These are phyloP conservation scores for Serrognathus titanus DNA, from an alignment of 2,888 invertebrate species.

Conservation along the genomic window DNA sequence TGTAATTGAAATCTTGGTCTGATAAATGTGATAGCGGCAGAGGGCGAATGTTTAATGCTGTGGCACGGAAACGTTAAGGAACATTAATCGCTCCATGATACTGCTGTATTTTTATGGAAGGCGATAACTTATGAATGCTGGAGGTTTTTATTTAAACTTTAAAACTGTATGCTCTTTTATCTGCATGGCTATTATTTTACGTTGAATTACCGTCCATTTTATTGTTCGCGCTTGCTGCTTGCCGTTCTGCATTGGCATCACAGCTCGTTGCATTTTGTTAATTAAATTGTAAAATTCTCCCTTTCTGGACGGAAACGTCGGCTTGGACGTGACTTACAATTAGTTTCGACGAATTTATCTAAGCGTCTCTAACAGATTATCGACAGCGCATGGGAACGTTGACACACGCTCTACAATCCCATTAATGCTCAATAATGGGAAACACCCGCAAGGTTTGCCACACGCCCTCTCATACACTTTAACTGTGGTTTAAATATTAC, in stretches of 20 bases:
- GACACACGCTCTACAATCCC: neutral
- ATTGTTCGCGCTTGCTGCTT: conserved; percentile 5
- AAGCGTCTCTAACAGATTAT: neutral
- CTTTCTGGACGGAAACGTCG: no score
- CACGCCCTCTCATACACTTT: neutral
- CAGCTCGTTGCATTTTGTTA: neutral
- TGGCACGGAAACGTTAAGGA: conserved; percentile 41
- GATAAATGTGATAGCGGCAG: conserved; percentile 33
- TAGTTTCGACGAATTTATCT: neutral
- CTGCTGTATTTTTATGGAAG: conserved; percentile 34
- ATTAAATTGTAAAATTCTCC: neutral
- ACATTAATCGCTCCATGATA: conserved; percentile 39
- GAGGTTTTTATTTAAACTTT: conserved; percentile 29
- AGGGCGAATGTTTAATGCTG: conserved; percentile 38
- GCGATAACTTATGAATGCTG: conserved; percentile 35
- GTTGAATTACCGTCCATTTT: conserved; percentile 10
- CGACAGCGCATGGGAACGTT: neutral
- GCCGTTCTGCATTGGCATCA: neutral
- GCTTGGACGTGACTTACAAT: neutral
- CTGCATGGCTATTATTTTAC: conserved; percentile 22
- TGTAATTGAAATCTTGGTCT: conserved; percentile 37
- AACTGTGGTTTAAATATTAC: neutral
- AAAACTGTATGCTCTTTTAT: conserved; percentile 26
- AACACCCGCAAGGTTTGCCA: neutral
- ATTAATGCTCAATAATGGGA: conserved; percentile 2